Evolutionary conservation across 53 echinoderm and acorn worm genomes (phyloP), one percentile per base, ranked within the genome.

Genomic region (Holothuria leucospilota): DNA sequence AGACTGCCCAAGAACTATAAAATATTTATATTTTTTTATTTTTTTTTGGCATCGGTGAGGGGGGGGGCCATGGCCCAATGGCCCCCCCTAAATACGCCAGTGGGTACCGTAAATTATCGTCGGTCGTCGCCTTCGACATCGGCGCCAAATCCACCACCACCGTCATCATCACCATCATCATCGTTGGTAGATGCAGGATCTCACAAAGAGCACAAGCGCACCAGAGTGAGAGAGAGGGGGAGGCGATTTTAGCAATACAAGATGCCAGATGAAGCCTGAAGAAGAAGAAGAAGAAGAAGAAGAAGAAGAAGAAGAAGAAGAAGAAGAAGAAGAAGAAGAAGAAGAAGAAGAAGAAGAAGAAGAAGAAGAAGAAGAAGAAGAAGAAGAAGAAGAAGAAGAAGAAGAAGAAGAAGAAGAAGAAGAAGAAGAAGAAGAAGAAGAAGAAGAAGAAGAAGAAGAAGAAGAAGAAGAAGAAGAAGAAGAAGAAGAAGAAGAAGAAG

Each of bases 401-500:
- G 62, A 15, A 61, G 62, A 15, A 61, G 62, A 15, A 61, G 62
- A 15, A 61, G 62, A 15, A 61, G 62, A 15, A 61, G 59, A 24
- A 78, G 24, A 78, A 20, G 56, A 24, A 78, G 41, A 78, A 38
- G 59, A 80, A 80, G 62, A 80, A 80, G 28, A 56, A 59, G 80
- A 79, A 79, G 80, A 79, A 59, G 60, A 59, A 79, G 60, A 79
- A 59, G 60, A 79, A 59, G 60, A 79, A 79, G 61, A 13, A 59
- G 60, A 59, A 59, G 80, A 79, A 79, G 80, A 79, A 79, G 38
- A 59, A 59, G 25, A 79, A 59, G 60, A 79, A 79, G 60, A 59
- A 59, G 80, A 59, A 79, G 80, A 79, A 13, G 80, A 79, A 79
- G 80, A 79, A 59, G 80, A 59, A 59, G 60, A 59, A 79, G 4